Conservation (phyloP, 2,113 vertebrate genomes). For the Proterorhinus semilunaris region DNA sequence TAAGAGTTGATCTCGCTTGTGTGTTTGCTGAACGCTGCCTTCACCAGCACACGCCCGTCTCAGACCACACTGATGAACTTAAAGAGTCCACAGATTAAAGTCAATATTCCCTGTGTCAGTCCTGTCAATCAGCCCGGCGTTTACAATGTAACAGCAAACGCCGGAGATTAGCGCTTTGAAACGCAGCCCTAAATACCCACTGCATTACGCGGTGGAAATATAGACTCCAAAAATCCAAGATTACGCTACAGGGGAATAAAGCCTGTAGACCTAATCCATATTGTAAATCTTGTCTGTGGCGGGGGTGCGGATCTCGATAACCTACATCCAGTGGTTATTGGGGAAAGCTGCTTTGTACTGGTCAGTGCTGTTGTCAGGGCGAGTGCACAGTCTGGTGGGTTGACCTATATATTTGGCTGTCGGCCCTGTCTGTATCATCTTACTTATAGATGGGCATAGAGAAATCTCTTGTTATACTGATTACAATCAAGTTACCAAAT, state of each 20-base stretch:
- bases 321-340: conserved; percentile 67
- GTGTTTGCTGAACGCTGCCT: conserved; percentile 37
- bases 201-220: conserved; percentile 56
- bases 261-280: conserved; percentile 71
- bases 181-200: conserved; percentile 54
- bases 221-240: conserved; percentile 65
- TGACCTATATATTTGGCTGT: conserved; percentile 72
- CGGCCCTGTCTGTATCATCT: conserved; percentile 50
- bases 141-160: conserved; percentile 44
- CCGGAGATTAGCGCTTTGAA: conserved; percentile 63
- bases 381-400: conserved; percentile 55
- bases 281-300: conserved; percentile 62
- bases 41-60: conserved; percentile 42
- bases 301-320: conserved; percentile 50
- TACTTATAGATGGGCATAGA: conserved; percentile 17
- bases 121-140: conserved; percentile 54
- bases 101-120: conserved; percentile 48
- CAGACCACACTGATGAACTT: conserved; percentile 58
- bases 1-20: conserved; percentile 38
- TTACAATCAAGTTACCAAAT: background rate
- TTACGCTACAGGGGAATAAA: conserved; percentile 67
- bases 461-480: conserved; percentile 10
- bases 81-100: conserved; percentile 58
- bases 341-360: conserved; percentile 70
- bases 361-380: conserved; percentile 60